phyloP scores from a whole-genome alignment of 2,113 vertebrate genomes.

The Thunnus thynnus region DNA sequence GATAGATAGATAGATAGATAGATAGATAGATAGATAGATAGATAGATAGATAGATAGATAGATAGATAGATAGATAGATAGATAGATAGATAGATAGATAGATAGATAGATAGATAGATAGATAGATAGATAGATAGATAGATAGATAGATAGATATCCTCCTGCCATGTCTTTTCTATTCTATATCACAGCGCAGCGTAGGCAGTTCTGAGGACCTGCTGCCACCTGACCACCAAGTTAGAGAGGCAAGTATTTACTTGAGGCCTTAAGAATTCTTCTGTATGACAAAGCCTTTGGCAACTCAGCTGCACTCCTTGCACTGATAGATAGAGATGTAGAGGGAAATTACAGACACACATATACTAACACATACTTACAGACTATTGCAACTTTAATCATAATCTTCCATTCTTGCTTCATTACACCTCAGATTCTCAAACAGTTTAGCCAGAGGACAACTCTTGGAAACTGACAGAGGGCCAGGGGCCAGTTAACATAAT shows the following conservation, averaged over 20 bases:
- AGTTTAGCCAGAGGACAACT: slow-evolving; percentile 54
- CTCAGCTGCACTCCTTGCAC: slow-evolving; percentile 28
- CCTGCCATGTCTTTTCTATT: too few species aligned
- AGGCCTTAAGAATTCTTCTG: slow-evolving; percentile 49
- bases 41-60: too few species aligned
- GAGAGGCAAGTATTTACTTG: slow-evolving; percentile 29
- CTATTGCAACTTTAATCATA: slow-evolving; percentile 53
- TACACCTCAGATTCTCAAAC: slow-evolving; percentile 54
- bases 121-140: too few species aligned
- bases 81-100: too few species aligned
- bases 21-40: too few species aligned
- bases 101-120: too few species aligned
- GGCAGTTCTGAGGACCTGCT: too few species aligned
- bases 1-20: too few species aligned
- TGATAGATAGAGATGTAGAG: neutral
- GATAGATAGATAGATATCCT: too few species aligned
- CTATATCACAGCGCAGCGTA: too few species aligned
- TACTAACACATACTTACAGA: slow-evolving; percentile 45
- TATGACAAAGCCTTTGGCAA: slow-evolving; percentile 51
- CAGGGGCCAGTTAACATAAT: slow-evolving; percentile 67
- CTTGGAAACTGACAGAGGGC: slow-evolving; percentile 65
- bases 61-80: too few species aligned
- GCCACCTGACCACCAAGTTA: too few species aligned
- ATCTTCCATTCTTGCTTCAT: slow-evolving; percentile 47
- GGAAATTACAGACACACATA: slow-evolving; percentile 44